phyloP scores from a whole-genome alignment of 64 coral and sea anemone species.

The Montipora capricornis region DNA sequence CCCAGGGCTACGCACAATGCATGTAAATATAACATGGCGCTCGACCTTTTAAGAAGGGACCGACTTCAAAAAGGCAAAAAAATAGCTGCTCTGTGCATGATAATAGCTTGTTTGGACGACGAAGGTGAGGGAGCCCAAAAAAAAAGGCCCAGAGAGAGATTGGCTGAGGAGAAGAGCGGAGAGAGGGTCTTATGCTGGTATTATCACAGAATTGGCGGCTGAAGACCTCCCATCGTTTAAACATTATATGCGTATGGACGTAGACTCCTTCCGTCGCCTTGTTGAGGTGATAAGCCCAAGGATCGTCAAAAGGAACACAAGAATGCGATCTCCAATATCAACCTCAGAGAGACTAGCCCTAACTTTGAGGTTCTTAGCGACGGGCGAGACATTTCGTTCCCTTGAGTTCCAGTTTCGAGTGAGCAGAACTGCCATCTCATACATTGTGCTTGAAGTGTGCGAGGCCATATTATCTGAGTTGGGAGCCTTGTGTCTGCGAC shows the following conservation, averaged over 20 bases:
- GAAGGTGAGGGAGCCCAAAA: constrained; percentile 28
- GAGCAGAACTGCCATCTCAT: constrained; percentile 7
- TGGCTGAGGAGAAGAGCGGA: constrained; percentile 31
- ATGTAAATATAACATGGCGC: not conserved
- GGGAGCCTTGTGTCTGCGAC: constrained; percentile 43
- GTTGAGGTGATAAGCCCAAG: not conserved
- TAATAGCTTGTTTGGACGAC: constrained; percentile 55
- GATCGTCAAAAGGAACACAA: constrained; percentile 38
- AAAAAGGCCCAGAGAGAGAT: constrained; percentile 42
- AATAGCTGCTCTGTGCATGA: constrained; percentile 38
- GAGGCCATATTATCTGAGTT: constrained; percentile 25
- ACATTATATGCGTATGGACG: constrained; percentile 32
- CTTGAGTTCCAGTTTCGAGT: constrained; percentile 39
- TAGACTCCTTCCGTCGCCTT: constrained; percentile 5
- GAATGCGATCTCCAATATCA: constrained; percentile 12
- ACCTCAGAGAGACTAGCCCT: not conserved
- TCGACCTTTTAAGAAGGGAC: too few relatives aligned
- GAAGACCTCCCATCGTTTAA: constrained; percentile 8
- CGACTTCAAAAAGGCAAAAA: not conserved
- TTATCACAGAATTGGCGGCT: constrained; percentile 24
- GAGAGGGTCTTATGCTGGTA: constrained; percentile 16
- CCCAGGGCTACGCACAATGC: not conserved
- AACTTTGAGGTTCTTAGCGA: constrained; percentile 8
- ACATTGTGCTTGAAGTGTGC: constrained; percentile 22
- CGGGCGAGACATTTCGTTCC: constrained; percentile 7